phyloP scores from a whole-genome alignment of 1,140 invertebrate genomes.

The Drosophila kanapiae region DNA sequence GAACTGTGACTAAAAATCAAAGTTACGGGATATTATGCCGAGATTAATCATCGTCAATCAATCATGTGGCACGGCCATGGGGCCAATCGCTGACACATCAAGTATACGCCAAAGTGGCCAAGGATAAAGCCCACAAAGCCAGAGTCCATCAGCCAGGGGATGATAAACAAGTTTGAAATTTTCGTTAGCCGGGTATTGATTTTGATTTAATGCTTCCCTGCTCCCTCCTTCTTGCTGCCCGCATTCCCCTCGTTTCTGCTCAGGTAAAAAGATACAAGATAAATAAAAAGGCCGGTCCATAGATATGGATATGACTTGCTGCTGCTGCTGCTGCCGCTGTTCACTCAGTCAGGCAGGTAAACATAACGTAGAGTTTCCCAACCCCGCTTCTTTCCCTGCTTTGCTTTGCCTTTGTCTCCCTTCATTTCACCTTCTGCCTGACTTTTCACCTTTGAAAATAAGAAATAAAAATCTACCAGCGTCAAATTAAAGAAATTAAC shows the following conservation, averaged over 20 bases:
- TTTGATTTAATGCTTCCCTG: constrained; percentile 51
- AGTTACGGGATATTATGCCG: constrained; percentile 49
- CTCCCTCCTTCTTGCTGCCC: not conserved
- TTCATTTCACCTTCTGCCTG: not conserved
- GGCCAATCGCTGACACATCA: constrained; percentile 54
- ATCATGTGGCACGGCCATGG: constrained; percentile 56
- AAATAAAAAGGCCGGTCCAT: constrained; percentile 54
- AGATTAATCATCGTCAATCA: constrained; percentile 67
- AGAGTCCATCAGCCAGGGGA: constrained; percentile 27
- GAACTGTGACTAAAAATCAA: constrained; percentile 66
- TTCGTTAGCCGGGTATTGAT: constrained; percentile 65
- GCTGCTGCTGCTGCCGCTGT: constrained; percentile 18
- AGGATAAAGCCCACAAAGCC: constrained; percentile 29
- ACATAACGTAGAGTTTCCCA: constrained; percentile 42
- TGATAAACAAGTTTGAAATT: constrained; percentile 63
- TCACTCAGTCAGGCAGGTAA: constrained; percentile 42
- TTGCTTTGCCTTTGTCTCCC: constrained; percentile 13
- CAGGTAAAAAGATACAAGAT: constrained; percentile 54
- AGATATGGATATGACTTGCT: constrained; percentile 48
- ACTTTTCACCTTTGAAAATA: constrained; percentile 17
- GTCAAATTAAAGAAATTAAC: constrained; percentile 38
- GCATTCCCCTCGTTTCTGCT: not conserved
- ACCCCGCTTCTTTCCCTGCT: constrained; percentile 17
- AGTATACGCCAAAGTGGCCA: constrained; percentile 68
- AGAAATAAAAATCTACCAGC: constrained; percentile 11